phyloP scores from a whole-genome alignment of 2,888 invertebrate species.

The Chymomyza amoena region DNA sequence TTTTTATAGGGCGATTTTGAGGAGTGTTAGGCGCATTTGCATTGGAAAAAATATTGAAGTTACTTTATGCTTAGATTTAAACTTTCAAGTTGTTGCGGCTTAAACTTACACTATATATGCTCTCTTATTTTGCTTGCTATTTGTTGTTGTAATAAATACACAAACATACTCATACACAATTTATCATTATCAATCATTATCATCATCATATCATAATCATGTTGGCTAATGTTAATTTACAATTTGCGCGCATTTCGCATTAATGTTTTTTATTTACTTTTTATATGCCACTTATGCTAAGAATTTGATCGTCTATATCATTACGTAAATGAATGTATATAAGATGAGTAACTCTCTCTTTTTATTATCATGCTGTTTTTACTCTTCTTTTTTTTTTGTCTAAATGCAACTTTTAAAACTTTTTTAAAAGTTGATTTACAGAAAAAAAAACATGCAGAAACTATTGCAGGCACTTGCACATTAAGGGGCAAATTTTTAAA shows the following conservation, averaged over 20 bases:
- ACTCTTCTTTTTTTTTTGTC: not conserved
- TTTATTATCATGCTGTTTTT: not conserved
- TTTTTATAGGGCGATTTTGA: not conserved
- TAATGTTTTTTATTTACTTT: not conserved
- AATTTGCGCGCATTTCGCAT: slow-evolving; percentile 39
- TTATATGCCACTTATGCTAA: slow-evolving; percentile 53
- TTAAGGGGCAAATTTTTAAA: slow-evolving; percentile 14
- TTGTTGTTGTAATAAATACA: slow-evolving; percentile 2
- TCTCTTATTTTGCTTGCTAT: slow-evolving; percentile 22
- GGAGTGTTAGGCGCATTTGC: not conserved
- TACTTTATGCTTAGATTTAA: not conserved
- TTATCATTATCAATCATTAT: not conserved
- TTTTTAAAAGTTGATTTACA: slow-evolving; percentile 18
- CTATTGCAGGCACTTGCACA: slow-evolving; percentile 24
- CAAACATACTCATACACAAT: not conserved
- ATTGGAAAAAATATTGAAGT: not conserved
- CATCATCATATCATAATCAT: slow-evolving; percentile 32
- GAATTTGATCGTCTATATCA: slow-evolving; percentile 64
- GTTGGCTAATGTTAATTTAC: slow-evolving; percentile 56
- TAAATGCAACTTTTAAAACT: not conserved
- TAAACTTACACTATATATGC: slow-evolving; percentile 17
- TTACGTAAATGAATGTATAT: slow-evolving; percentile 41
- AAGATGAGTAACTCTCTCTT: slow-evolving; percentile 39
- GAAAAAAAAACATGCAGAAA: slow-evolving; percentile 26
- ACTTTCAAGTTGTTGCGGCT: not conserved